Conservation (phyloP, 1,140 invertebrate species). For the Neodiprion fabricii region DNA sequence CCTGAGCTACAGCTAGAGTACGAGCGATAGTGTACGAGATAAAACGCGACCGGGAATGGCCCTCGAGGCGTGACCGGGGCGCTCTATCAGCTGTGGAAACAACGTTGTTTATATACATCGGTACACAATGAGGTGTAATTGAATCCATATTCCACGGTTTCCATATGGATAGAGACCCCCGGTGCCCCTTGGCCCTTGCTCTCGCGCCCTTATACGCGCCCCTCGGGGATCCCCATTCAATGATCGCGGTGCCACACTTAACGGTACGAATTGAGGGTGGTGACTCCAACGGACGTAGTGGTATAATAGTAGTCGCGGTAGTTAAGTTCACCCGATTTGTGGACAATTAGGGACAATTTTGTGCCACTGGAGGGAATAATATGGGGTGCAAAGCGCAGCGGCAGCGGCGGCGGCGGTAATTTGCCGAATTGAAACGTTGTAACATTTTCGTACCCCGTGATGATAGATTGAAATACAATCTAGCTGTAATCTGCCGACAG, state of each 20-base stretch:
- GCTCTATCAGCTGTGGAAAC: constrained; percentile 57
- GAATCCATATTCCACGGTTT: constrained; percentile 48
- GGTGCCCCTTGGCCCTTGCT: constrained; percentile 5
- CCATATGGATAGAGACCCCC: constrained; percentile 8
- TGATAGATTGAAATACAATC: background rate
- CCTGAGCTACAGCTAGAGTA: background rate
- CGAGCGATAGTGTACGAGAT: background rate
- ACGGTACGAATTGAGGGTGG: constrained; percentile 46
- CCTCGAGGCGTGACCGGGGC: background rate
- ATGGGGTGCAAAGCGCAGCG: background rate
- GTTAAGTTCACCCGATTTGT: constrained; percentile 46
- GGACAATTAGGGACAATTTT: constrained; percentile 52
- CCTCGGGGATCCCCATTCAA: background rate
- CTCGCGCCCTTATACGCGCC: background rate
- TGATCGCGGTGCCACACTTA: constrained; percentile 39
- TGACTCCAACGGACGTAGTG: background rate
- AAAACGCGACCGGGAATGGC: background rate
- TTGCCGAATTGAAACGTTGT: background rate
- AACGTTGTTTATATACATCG: constrained; percentile 57
- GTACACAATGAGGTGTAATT: constrained; percentile 58
- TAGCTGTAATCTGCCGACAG: background rate
- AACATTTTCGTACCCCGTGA: background rate
- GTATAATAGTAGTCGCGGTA: background rate
- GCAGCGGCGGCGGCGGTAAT: background rate
- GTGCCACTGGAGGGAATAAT: background rate